Base-by-base conservation (phyloP, 2,797 vertebrate genomes). In the Vespertilio murinus region DNA sequence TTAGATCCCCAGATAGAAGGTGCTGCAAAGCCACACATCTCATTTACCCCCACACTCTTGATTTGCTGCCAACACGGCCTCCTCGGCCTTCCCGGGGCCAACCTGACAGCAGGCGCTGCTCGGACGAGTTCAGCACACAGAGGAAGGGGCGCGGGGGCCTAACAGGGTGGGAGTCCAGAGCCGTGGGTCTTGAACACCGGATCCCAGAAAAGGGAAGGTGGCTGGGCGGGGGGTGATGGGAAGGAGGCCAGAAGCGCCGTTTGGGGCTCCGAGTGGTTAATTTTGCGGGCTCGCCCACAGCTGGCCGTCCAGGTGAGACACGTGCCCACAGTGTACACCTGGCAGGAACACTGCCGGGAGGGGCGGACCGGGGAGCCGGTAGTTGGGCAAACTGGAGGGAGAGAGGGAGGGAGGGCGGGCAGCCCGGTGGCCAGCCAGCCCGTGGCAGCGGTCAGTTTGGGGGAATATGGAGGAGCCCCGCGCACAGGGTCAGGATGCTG, bases 1-100 rank as follows among this genome's bases (percentile, higher is more conserved):
- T 89, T 20, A 86, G 94, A 96, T 80, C 52, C 67, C 95, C 95
- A 77, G 85, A 95, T n/a, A 84, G 85, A 80, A 97, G 91, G 91
- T 93, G 77, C 83, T 87, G 79, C 92, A 88, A 88, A 90, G 88
- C 78, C 65, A 82, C 90, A 45, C 9, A 23, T 35, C 90, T 77
- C 70, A 40, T 82, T 79, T 79, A 92, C 64, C 91, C 92, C 75
- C 64, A 81, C 69, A 90, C 94, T 96, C 90, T 88, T 94, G 91
- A 73, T 90, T 69, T 93, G 93, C 75, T 69, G 95, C 90, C 96
- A 88, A 74, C 25, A 70, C 64, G 49, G 73, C 67, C 86, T 93
- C 93, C 70, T 30, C 4, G 17, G 75, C 88, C 92, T 81, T 93
- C 90, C 90, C 61, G 84, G 20, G 95, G 90, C 88, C 90, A 92